Evolutionary conservation across 1,140 invertebrate species (phyloP), one percentile per base, ranked within the genome.

Genomic region (Stegodyphus dumicola): DNA sequence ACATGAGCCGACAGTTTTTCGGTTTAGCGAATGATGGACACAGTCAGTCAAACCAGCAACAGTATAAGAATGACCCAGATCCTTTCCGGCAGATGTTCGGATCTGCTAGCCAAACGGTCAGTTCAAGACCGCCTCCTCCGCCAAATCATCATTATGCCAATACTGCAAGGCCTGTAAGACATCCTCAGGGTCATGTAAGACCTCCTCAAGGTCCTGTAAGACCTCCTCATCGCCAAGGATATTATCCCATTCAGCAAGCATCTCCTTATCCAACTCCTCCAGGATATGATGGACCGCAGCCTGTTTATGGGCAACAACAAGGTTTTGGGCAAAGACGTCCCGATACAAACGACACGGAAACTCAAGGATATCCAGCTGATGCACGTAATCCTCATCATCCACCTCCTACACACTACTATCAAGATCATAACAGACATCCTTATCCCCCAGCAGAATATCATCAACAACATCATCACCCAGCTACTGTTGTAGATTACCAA

Each of bases 81-180:
- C 75, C 75, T 53, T 85, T 85, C 17, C 18, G 66, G n/a, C 74
- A 85, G 54, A 85, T 85, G 84, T 85, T 85, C 53, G 81, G 81
- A 85, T 60, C 69, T 6, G 54, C 69, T 6, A 85, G 67, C 17
- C 81, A 85, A 54, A 33, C 54, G 9, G 54, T 67, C 2, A 49
- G 33, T n/a, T 51, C 70, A 7, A 64, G 70, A 15, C 80, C 70
- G 2, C 76, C 54, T 33, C 18, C 17, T 48, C 80, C 56, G 13
- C 54, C 69, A 17, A 49, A 10, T 6, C 51, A 49, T 48, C 51
- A 71, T 48, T 53, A 54, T 15, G 56, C 33, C 56, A 9, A 60
- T 15, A 9, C 9, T 60, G 9, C 0, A 7, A 13, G 65, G 2
- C 65, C 65, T 67, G 9, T 15, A 11, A 60, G 15, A 10, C 5